Base-by-base conservation (phyloP, 2,113 vertebrate genomes). In the Phalacrocorax brasilianus region DNA sequence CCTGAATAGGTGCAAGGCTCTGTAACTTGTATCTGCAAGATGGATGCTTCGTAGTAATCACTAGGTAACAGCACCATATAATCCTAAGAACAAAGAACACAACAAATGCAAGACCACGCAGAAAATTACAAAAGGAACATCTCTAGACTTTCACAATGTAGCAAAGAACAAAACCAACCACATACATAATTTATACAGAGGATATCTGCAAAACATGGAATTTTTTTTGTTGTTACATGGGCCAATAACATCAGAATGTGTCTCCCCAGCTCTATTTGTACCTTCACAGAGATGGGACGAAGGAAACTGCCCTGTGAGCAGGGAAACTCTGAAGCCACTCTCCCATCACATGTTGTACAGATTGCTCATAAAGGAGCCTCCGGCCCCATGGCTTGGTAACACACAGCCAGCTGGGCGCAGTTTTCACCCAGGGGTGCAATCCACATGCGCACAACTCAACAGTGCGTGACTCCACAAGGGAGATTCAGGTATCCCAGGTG, bases 31-130 rank as follows among this genome's bases (percentile, higher is more conserved):
- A 98, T 90, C 91, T 99, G 98, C 88, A 99, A 95, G n/a, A 98
- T 79, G 20, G 98, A 91, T 5, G 99, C 99, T 95, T 99, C 98
- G 3, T 99, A 99, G 96, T 99, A 99, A 91, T 99, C 98, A 52
- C 97, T 98, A 30, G 99, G 99, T 85, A 99, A 97, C 82, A 99
- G 98, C 67, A 99, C 99, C 91, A 99, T 90, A 84, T 99, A 99
- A 96, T 99, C 99, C 99, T 99, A 94, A 65, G 2, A 88, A 62
- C 24, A 93, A 70, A 96, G 47, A 74, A 85, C 4, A 85, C 21
- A 90, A 67, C 17, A 83, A 61, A 72, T 18, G 33, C 23, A 82
- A 77, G 68, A 86, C 8, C 42, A 75, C 4, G 22, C 30, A 84
- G 53, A 70, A 78, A 77, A n/a, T 14, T 9, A 63, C 49, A 50